A percentile compares a stretch with the other conserved stretches of the same genome.
These are phyloP conservation scores for Varroa destructor DNA, from an alignment of 1,140 invertebrate genomes.

Conservation along the genomic window DNA sequence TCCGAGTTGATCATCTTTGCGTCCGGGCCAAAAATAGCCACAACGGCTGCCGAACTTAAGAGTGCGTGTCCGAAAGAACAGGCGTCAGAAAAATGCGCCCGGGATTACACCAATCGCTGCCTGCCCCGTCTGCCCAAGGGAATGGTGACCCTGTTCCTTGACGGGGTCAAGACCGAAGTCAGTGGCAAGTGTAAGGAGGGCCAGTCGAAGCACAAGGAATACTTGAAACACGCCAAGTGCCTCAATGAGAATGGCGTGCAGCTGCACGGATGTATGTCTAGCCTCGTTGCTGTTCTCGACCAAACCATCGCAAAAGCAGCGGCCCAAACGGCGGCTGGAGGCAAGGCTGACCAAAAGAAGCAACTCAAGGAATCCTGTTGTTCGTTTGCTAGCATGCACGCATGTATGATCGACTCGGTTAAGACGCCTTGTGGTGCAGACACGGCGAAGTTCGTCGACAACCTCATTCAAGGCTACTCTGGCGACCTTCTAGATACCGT, in stretches of 20 bases:
- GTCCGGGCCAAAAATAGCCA: slow-evolving; percentile 1
- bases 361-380: slow-evolving; percentile 19
- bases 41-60: slow-evolving; percentile 4
- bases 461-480: slow-evolving; percentile 16
- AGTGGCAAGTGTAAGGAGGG: slow-evolving; percentile 24
- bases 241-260: background rate
- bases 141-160: slow-evolving; percentile 25
- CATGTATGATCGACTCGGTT: slow-evolving; percentile 11
- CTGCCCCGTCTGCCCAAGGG: slow-evolving; percentile 22
- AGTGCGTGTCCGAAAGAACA: slow-evolving; percentile 5
- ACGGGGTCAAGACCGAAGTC: slow-evolving; percentile 20
- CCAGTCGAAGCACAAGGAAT: slow-evolving; percentile 22
- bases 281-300: slow-evolving; percentile 12
- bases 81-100: slow-evolving; percentile 24
- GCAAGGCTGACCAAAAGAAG: slow-evolving; percentile 19
- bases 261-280: slow-evolving; percentile 24
- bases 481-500: slow-evolving; percentile 17
- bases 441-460: slow-evolving; percentile 9
- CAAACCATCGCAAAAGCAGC: slow-evolving; percentile 7
- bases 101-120: slow-evolving; percentile 19
- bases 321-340: background rate
- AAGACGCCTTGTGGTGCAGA: slow-evolving; percentile 15
- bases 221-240: slow-evolving; percentile 20
- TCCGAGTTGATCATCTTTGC: slow-evolving; percentile 19
- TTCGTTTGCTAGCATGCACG: slow-evolving; percentile 12